Conservation (phyloP, 2,888 invertebrate genomes). For the Callimorpha dominula region DNA sequence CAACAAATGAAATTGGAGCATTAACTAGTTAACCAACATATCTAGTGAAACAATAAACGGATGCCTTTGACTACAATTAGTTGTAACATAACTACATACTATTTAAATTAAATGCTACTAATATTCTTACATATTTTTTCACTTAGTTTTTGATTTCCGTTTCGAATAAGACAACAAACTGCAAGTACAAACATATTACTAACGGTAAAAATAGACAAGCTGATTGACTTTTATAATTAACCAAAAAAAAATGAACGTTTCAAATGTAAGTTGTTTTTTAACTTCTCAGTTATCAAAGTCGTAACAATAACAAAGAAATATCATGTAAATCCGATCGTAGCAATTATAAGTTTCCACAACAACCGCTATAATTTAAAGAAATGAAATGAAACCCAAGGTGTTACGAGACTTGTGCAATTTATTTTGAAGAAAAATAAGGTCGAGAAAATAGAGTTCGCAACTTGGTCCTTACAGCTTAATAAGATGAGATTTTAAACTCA, state of each 20-base stretch:
- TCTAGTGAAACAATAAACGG: too few relatives aligned
- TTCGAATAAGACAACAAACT: background rate
- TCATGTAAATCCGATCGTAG: conserved; percentile 15
- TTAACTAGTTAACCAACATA: too few relatives aligned
- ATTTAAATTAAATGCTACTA: too few relatives aligned
- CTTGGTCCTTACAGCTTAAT: conserved; percentile 31
- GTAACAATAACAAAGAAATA: background rate
- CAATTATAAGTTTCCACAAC: conserved; percentile 19
- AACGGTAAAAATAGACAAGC: background rate
- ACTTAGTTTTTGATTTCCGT: too few relatives aligned
- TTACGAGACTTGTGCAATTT: conserved; percentile 34
- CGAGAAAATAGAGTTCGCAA: conserved; percentile 32
- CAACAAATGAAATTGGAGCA: too few relatives aligned
- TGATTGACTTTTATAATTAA: background rate
- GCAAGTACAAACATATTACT: background rate
- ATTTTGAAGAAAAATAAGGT: conserved; percentile 46
- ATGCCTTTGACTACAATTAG: too few relatives aligned
- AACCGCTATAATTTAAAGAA: conserved; percentile 17
- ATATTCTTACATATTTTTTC: too few relatives aligned
- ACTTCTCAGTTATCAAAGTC: background rate
- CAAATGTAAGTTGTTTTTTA: background rate
- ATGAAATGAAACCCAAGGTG: conserved; percentile 23
- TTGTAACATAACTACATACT: too few relatives aligned
- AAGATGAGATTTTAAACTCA: conserved; percentile 25
- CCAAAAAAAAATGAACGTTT: background rate